phyloP scores from a whole-genome alignment of 2,888 invertebrate species.

The Sphinx pinastri region DNA sequence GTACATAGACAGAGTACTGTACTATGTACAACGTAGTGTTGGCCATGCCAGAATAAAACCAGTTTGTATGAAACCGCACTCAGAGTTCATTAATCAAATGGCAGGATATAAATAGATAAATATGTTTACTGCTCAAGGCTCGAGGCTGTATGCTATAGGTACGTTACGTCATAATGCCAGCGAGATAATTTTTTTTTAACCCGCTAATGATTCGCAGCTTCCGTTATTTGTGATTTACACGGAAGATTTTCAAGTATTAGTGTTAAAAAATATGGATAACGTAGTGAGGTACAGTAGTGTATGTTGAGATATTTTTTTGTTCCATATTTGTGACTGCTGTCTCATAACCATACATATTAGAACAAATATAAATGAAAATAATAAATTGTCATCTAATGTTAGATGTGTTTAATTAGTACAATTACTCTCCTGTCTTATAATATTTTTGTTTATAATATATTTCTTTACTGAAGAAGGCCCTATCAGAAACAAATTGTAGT shows the following conservation, averaged over 20 bases:
- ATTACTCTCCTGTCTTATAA: too few species aligned
- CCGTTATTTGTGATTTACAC: constrained; percentile 30
- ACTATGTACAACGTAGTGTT: too few species aligned
- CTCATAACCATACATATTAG: too few species aligned
- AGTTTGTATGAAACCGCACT: constrained; percentile 2
- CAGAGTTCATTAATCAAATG: not conserved
- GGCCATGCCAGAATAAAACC: too few species aligned
- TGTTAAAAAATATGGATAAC: not conserved
- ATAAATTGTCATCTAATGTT: too few species aligned
- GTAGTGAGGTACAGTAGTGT: not conserved
- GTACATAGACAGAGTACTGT: too few species aligned
- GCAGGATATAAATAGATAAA: constrained; percentile 54
- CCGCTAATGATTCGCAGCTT: constrained; percentile 33
- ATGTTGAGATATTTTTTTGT: not conserved
- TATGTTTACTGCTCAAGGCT: constrained; percentile 52
- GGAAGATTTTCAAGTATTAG: constrained; percentile 12
- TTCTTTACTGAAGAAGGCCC: too few species aligned
- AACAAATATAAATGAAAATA: too few species aligned
- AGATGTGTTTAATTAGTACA: too few species aligned
- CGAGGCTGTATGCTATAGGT: constrained; percentile 44
- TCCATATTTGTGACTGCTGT: too few species aligned
- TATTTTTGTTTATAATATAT: too few species aligned
- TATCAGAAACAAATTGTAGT: too few species aligned
- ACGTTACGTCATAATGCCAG: constrained; percentile 23
- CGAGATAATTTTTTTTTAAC: constrained; percentile 36